Conservation (phyloP, 2,797 vertebrate genomes). For the Pseudochirops cupreus region DNA sequence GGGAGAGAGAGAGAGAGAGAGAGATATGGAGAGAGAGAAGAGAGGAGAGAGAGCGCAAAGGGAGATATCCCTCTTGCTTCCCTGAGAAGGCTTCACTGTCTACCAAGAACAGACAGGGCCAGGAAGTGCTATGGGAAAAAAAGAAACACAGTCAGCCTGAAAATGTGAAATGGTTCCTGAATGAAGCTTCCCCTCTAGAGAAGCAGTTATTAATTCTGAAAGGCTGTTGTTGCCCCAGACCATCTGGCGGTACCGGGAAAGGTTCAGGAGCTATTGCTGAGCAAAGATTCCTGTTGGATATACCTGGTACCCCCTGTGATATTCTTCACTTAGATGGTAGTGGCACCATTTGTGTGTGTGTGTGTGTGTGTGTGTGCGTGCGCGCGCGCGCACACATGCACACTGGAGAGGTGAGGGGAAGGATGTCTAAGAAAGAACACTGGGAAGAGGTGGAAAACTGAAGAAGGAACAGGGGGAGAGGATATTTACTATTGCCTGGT, state of each 20-base stretch:
- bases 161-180: constrained; percentile 83
- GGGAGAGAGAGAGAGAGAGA: too few relatives aligned
- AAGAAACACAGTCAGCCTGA: constrained; percentile 71
- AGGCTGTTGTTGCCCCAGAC: constrained; percentile 87
- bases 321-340: constrained; percentile 79
- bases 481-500: neutral
- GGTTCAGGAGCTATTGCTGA: constrained; percentile 82
- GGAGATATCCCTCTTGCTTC: constrained; percentile 65
- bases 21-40: too few relatives aligned
- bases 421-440: neutral
- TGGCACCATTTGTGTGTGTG: neutral
- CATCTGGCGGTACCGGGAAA: constrained; percentile 86
- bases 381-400: neutral
- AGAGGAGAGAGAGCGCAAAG: neutral
- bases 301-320: constrained; percentile 61
- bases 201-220: constrained; percentile 89
- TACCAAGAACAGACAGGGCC: constrained; percentile 72
- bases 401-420: neutral
- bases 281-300: constrained; percentile 81
- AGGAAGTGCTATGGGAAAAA: constrained; percentile 69
- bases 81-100: constrained; percentile 70
- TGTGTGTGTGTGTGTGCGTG: neutral
- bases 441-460: neutral
- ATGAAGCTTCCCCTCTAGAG: constrained; percentile 85
- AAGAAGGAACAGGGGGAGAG: neutral